Evolutionary conservation across 2,888 invertebrate genomes (phyloP), one percentile per base, ranked within the genome.

Genomic region (Phalera bucephala): DNA sequence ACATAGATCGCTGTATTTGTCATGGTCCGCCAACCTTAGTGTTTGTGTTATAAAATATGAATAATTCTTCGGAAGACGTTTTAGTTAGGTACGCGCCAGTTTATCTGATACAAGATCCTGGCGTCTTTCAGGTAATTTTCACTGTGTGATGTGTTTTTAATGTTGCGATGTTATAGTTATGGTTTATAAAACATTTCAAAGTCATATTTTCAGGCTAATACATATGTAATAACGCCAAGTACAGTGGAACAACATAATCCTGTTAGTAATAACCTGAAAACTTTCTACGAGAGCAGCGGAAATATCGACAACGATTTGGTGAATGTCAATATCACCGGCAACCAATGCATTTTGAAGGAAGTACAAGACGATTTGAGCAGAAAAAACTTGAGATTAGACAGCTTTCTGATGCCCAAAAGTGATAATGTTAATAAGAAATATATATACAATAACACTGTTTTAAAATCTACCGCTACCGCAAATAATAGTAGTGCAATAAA

Each of bases 201-300:
- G 5, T 8, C 9, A 9, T 19, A n/a, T 10, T 29, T 78, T 25
- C 72, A 88, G 87, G 69, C 74, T 7, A 75, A 72, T 46, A 73
- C 82, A n/a, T 84, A 76, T 49, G 66, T 81, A 33, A 53, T 86
- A 38, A 58, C 83, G 22, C 74, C 74, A 46, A 74, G 58, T 45
- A 67, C 51, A 41, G 59, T 72, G 37, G 72, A 71, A 19, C 62
- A 62, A 38, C 61, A 69, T 13, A 80, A 79, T 56, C 80, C 84
- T 31, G 64, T 77, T n/a, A 72, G 73, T 52, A 79, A 82, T 72
- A 88, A 78, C 75, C 78, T 89, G 68, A 87, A 85, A 78, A 72
- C 74, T 42, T 89, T 86, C 60, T 89, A 88, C 56, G 88, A 89
- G 72, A 89, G 74, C 66, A 88, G 87, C 75, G 88, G 86, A 50